These are phyloP conservation scores for Stegodyphus dumicola DNA, from an alignment of 1,140 invertebrate species.

Conservation along the genomic window DNA sequence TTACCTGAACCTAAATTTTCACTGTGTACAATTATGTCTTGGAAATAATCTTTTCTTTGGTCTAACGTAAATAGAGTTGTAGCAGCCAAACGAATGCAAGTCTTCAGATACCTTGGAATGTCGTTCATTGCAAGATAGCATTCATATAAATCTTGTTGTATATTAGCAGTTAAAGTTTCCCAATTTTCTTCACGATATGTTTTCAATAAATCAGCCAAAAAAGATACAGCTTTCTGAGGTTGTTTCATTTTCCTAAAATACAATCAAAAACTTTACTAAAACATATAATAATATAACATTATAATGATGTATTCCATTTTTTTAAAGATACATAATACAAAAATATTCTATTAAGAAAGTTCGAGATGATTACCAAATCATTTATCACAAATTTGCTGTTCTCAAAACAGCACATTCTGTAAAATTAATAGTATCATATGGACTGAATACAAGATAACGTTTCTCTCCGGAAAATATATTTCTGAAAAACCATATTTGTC, in stretches of 20 bases:
- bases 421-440: no score
- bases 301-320: no score
- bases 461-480: no score
- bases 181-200: slow-evolving; percentile 90
- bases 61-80: slow-evolving; percentile 75
- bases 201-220: slow-evolving; percentile 85
- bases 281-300: no score
- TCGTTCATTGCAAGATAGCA: slow-evolving; percentile 86
- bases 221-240: slow-evolving; percentile 87
- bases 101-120: slow-evolving; percentile 72
- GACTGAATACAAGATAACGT: no score
- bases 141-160: slow-evolving; percentile 83
- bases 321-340: no score
- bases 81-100: slow-evolving; percentile 79
- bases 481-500: no score
- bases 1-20: slow-evolving; percentile 62
- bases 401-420: no score
- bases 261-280: neutral
- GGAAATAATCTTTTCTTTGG: slow-evolving; percentile 68
- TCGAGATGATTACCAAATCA: no score
- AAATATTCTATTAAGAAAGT: no score
- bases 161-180: slow-evolving; percentile 82
- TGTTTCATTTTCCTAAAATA: slow-evolving; percentile 78
- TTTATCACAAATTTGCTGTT: no score
- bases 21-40: slow-evolving; percentile 66